phyloP scores from a whole-genome alignment of 2,797 vertebrate genomes.

The Melanotaenia pygmaea region DNA sequence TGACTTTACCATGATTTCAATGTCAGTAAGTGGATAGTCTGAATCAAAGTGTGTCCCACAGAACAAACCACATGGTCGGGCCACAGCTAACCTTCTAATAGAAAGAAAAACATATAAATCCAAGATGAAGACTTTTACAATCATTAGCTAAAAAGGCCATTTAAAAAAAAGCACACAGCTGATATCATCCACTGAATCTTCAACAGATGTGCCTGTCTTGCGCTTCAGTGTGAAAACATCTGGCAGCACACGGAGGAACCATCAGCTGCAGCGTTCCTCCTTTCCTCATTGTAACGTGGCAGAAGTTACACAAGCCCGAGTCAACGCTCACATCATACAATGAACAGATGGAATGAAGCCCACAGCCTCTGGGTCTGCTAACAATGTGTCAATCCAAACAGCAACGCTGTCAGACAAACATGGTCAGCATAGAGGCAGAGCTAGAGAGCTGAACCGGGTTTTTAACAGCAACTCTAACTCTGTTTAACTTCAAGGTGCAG shows the following conservation, averaged over 20 bases:
- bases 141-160: background rate
- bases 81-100: background rate
- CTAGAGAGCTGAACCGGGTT: background rate
- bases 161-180: background rate
- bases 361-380: slow-evolving; percentile 25
- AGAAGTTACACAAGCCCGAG: slow-evolving; percentile 70
- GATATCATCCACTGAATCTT: slow-evolving; percentile 2
- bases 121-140: background rate
- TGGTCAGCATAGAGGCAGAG: background rate
- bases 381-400: slow-evolving; percentile 25
- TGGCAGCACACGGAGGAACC: slow-evolving; percentile 41
- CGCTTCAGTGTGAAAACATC: slow-evolving; percentile 45
- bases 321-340: slow-evolving; percentile 52
- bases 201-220: slow-evolving; percentile 27
- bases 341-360: slow-evolving; percentile 49
- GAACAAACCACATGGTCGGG: too few species aligned
- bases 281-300: slow-evolving; percentile 71
- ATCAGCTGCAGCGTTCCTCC: slow-evolving; percentile 27
- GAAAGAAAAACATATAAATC: background rate
- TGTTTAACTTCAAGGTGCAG: background rate
- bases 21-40: too few species aligned
- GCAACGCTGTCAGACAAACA: slow-evolving; percentile 16
- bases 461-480: background rate
- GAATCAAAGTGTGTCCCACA: too few species aligned
- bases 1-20: too few species aligned